Evolutionary conservation across 23 tunicate genomes (phyloP), one percentile per base, ranked within the genome.

Genomic region (Styela clava): DNA sequence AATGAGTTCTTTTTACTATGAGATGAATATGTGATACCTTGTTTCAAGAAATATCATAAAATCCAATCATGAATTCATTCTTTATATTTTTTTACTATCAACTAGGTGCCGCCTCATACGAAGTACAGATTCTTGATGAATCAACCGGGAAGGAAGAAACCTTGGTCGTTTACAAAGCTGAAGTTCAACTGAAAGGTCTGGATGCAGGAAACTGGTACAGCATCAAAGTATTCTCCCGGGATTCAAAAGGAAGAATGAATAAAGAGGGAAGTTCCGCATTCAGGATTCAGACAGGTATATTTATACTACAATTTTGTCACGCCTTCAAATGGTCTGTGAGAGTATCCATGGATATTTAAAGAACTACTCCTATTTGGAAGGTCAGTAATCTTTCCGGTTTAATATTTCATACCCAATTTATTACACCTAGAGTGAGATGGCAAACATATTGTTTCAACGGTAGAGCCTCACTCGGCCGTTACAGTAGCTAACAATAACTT

Each of bases 251-350:
- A 26, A 31, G 74, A 22, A 56, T 26, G 64, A 83, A 74, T 31
- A 71, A 70, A 34, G 64, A 35, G 23, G 94, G 88, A 51, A 89
- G 94, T 51, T 37, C 35, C 2, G 31, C 82, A 0, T 24, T 79
- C 25, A 34, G 69, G 1, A 79, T 89, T 16, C 94, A 89, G 69
- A 89, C 94, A 72, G 89, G 95, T 89, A 62, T n/a, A n/a, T 22
- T 67, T 18, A 24, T 65, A 18, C 31, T 67, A 22, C 71, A 67
- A 29, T 22, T 21, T 61, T 0, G 64, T 22, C 0, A 61, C 64
- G 22, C 64, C n/a, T 22, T 61, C n/a, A 22, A 61, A 22, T 61
- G n/a, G 22, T 61, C 64, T 61, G n/a, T 61, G n/a, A 0, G 22
- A 0, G 22, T 61, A 73, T 74, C 24, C n/a, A n/a, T n/a, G n/a